Evolutionary conservation across 2,113 vertebrate genomes (phyloP).

Genomic region (Cheirogaleus medius): DNA sequence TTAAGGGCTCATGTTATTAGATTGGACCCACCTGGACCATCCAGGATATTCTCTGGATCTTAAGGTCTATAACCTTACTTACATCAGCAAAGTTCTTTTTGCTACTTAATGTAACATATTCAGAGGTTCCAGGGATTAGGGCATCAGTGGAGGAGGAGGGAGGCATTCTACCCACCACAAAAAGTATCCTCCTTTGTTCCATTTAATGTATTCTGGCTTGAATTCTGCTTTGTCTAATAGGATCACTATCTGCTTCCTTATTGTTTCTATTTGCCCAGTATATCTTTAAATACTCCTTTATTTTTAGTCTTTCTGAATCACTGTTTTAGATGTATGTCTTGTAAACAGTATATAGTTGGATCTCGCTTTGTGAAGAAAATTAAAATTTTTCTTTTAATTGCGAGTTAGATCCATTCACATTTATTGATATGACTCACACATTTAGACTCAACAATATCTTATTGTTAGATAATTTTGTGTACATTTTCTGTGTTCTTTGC

Average conservation of each 20-base stretch:
- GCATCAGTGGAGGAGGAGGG: not conserved
- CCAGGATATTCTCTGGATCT: not conserved
- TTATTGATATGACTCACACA: not conserved
- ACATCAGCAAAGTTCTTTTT: not conserved
- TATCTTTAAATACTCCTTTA: not conserved
- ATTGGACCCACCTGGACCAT: not conserved
- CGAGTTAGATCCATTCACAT: not conserved
- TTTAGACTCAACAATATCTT: not conserved
- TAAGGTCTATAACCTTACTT: not conserved
- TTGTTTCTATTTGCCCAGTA: not conserved
- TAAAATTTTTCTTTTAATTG: not conserved
- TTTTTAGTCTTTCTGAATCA: not conserved
- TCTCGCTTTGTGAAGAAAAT: not conserved
- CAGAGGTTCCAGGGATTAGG: not conserved
- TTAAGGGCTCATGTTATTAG: not conserved
- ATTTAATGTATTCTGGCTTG: not conserved
- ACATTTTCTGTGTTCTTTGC: not conserved
- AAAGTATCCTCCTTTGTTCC: not conserved
- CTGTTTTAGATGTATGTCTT: not conserved
- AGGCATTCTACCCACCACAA: not conserved
- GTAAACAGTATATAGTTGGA: not conserved
- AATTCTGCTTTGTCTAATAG: not conserved
- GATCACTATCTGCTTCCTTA: not conserved
- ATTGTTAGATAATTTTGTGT: not conserved
- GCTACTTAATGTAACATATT: not conserved